A percentile compares a stretch with the other conserved stretches of the same genome.
These are phyloP conservation scores for Rana temporaria DNA, from an alignment of 2,113 vertebrate genomes.

Conservation along the genomic window DNA sequence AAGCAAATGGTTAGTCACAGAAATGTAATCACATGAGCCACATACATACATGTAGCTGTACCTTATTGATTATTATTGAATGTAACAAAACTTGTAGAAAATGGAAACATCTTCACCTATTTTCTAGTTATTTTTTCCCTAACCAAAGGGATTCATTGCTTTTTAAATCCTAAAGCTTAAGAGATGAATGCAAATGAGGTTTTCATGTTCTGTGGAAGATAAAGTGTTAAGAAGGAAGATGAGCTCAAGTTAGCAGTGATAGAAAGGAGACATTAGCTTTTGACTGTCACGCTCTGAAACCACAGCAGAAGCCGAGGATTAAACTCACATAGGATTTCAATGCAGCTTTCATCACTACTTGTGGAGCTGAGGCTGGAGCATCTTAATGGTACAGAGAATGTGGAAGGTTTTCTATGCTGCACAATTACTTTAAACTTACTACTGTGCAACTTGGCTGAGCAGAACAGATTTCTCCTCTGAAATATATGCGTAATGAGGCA, in stretches of 20 bases:
- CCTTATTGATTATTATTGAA: too few species aligned
- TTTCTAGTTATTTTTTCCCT: too few species aligned
- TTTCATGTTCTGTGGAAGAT: neutral
- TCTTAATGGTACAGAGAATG: constrained; percentile 39
- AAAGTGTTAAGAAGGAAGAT: constrained; percentile 28
- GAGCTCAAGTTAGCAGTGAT: constrained; percentile 44
- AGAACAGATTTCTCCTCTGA: constrained; percentile 20
- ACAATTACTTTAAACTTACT: constrained; percentile 35
- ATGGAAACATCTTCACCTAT: too few species aligned
- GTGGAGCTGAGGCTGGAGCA: constrained; percentile 11
- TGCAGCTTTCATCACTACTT: constrained; percentile 37
- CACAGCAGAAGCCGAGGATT: constrained; percentile 53
- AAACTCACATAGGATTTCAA: constrained; percentile 46
- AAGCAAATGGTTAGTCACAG: too few species aligned
- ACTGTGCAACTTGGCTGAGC: constrained; percentile 35
- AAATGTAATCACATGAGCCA: too few species aligned
- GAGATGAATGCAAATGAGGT: neutral
- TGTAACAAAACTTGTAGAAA: too few species aligned
- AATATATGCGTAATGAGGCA: constrained; percentile 38
- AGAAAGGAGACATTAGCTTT: constrained; percentile 47
- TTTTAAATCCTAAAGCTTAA: neutral
- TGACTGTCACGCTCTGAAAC: constrained; percentile 51
- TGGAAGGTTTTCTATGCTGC: constrained; percentile 40
- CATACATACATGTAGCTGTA: too few species aligned
- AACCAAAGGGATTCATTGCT: too few species aligned